Conservation (phyloP, 2,888 invertebrate species). For the Cheiracanthium punctorium region DNA sequence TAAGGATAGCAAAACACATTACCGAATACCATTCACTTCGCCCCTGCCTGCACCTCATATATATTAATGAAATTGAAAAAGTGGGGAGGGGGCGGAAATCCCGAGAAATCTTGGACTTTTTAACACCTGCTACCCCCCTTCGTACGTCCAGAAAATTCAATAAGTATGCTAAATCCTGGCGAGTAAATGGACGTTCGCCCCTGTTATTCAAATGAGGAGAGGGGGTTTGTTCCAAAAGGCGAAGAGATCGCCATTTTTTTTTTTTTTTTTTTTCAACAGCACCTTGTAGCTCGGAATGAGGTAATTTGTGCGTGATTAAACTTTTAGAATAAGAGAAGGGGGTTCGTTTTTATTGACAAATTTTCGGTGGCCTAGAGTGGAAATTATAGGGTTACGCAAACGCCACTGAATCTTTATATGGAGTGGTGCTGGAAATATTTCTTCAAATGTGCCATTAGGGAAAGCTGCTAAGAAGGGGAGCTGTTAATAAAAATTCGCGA, state of each 20-base stretch:
- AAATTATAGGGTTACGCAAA: too few relatives aligned
- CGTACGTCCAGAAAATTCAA: constrained; percentile 11
- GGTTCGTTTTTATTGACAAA: constrained; percentile 2
- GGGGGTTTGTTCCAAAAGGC: neutral
- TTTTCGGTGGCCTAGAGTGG: neutral
- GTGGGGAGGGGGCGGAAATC: neutral
- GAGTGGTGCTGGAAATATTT: too few relatives aligned
- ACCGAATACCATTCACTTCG: neutral
- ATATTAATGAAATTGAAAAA: neutral
- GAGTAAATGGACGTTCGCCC: neutral
- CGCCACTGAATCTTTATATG: too few relatives aligned
- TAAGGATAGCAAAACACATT: neutral
- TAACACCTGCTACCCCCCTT: constrained; percentile 16
- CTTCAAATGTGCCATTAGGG: too few relatives aligned
- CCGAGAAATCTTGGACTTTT: constrained; percentile 8
- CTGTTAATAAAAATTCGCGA: too few relatives aligned
- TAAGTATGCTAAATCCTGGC: neutral
- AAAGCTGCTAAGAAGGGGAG: too few relatives aligned
- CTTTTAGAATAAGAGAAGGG: neutral
- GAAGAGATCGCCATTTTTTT: neutral
- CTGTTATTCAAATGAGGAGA: constrained; percentile 5
- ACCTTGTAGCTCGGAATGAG: neutral
- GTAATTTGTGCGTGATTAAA: constrained; percentile 13
- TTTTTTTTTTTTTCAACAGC: too few relatives aligned
- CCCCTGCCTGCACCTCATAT: neutral